phyloP scores from a whole-genome alignment of 2,797 vertebrate species.

The Pachyuromys duprasi region DNA sequence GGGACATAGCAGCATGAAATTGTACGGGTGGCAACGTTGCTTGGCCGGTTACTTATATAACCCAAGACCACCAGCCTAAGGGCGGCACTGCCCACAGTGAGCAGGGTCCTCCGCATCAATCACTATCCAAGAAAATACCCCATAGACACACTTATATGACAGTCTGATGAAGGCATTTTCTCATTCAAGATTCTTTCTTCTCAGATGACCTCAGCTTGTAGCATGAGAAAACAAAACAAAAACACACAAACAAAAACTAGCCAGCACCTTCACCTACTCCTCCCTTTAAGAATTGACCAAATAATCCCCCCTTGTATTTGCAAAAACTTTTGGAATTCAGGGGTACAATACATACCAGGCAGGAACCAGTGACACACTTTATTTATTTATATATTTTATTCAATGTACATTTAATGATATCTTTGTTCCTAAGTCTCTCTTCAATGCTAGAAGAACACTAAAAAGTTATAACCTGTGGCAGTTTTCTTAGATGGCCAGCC shows the following conservation, averaged over 20 bases:
- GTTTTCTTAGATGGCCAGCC: neutral
- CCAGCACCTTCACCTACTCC: neutral
- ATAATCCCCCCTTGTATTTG: neutral
- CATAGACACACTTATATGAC: neutral
- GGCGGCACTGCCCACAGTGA: neutral
- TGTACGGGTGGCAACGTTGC: neutral
- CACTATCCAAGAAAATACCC: neutral
- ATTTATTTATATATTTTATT: neutral
- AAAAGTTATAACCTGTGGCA: neutral
- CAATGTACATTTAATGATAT: constrained; percentile 3
- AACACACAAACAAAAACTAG: neutral
- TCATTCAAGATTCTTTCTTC: neutral
- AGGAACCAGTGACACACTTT: neutral
- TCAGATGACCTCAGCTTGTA: neutral
- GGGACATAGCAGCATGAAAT: neutral
- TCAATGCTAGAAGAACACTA: constrained; percentile 17
- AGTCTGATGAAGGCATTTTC: neutral
- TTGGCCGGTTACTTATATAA: neutral
- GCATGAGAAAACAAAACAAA: neutral
- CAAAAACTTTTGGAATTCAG: constrained; percentile 51
- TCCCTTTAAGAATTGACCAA: neutral
- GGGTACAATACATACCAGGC: neutral
- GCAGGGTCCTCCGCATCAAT: neutral
- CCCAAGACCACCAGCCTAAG: neutral
- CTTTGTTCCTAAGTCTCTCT: constrained; percentile 17